A percentile compares a stretch with the other conserved stretches of the same genome.
These are phyloP conservation scores for Ceratotherium simum DNA, from an alignment of 2,113 vertebrate species.

Conservation along the genomic window DNA sequence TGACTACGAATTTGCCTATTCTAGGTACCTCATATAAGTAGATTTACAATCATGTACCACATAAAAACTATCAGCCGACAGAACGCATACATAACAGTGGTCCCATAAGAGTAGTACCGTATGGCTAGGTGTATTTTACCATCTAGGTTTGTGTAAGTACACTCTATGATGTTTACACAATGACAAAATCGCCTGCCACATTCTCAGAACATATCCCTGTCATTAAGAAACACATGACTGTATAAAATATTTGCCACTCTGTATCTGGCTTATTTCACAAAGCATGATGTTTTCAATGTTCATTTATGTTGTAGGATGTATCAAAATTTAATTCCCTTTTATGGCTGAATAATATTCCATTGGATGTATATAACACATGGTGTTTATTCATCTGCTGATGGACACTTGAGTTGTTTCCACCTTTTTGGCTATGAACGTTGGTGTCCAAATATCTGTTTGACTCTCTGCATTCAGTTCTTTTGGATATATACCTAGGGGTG, in stretches of 20 bases:
- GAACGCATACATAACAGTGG: too few relatives aligned
- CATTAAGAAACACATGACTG: too few relatives aligned
- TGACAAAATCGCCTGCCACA: too few relatives aligned
- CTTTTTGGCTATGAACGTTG: neutral
- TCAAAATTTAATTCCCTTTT: neutral
- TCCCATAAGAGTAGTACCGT: too few relatives aligned
- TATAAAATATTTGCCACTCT: neutral
- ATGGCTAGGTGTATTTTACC: too few relatives aligned
- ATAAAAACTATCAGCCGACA: too few relatives aligned
- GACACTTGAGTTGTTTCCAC: neutral
- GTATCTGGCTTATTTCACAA: neutral
- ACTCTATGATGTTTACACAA: too few relatives aligned
- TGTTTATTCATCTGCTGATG: neutral
- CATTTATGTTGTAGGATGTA: neutral
- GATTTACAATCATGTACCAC: neutral
- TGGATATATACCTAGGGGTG: neutral
- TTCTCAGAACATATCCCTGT: too few relatives aligned
- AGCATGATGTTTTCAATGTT: neutral
- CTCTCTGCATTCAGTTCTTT: neutral
- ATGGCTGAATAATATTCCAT: neutral
- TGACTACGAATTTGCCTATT: neutral
- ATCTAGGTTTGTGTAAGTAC: too few relatives aligned
- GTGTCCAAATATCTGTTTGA: neutral
- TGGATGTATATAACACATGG: neutral
- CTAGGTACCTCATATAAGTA: neutral